phyloP scores from a whole-genome alignment of 2,113 vertebrate species.

The Larimichthys polyactis region DNA sequence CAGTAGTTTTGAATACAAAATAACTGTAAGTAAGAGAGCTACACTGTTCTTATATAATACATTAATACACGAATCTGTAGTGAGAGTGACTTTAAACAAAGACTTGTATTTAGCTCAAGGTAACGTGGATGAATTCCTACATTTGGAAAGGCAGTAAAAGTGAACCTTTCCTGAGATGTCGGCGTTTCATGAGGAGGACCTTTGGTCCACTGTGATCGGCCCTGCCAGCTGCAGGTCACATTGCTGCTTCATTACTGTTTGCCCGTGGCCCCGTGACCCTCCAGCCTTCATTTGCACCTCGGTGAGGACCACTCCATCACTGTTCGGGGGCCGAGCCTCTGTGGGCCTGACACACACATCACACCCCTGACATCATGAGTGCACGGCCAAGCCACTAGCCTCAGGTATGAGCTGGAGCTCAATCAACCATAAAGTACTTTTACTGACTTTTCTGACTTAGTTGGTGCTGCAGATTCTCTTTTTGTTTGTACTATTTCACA shows the following conservation, averaged over 20 bases:
- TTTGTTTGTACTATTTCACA: not conserved
- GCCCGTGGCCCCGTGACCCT: constrained; percentile 79
- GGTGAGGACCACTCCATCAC: constrained; percentile 84
- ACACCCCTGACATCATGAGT: constrained; percentile 64
- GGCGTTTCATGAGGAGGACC: constrained; percentile 42
- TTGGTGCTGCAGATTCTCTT: not conserved
- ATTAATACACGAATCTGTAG: too few species aligned
- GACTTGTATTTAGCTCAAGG: constrained; percentile 4
- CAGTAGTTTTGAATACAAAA: not conserved
- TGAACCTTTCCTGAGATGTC: constrained; percentile 27
- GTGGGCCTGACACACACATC: constrained; percentile 59
- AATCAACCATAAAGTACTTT: not conserved
- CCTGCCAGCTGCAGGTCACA: constrained; percentile 79
- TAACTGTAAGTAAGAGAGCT: not conserved
- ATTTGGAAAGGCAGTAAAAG: constrained; percentile 10
- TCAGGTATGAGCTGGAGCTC: constrained; percentile 5
- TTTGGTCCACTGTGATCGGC: constrained; percentile 48
- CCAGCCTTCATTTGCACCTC: constrained; percentile 83
- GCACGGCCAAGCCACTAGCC: constrained; percentile 4
- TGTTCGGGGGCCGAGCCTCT: constrained; percentile 36
- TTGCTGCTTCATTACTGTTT: constrained; percentile 81
- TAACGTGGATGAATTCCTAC: not conserved
- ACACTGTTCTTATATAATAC: not conserved
- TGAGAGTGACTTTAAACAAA: not conserved
- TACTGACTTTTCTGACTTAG: not conserved